These are phyloP conservation scores for Portevinia maculata DNA, from an alignment of 2,888 invertebrate species.

Conservation along the genomic window DNA sequence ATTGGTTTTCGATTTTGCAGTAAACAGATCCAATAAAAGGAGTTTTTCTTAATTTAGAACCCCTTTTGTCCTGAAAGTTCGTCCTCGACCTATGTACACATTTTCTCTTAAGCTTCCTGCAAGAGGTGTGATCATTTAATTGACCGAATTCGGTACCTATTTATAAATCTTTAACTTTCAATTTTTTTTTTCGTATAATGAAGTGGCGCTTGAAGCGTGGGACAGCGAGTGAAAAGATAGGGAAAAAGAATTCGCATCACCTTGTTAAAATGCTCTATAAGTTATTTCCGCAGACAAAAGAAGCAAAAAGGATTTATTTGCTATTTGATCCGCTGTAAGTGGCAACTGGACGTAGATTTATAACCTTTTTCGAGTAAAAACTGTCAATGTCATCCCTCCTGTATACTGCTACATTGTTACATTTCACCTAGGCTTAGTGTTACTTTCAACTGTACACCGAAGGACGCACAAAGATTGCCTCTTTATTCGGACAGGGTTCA, in stretches of 20 bases:
- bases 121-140: too few species aligned
- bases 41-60: neutral
- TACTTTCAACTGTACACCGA: constrained; percentile 24
- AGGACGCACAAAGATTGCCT: constrained; percentile 36
- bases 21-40: neutral
- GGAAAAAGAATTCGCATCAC: neutral
- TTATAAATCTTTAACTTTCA: too few species aligned
- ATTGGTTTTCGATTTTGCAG: neutral
- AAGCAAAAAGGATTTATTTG: constrained; percentile 43
- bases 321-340: constrained; percentile 46
- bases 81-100: constrained; percentile 21
- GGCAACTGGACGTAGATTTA: constrained; percentile 64
- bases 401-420: constrained; percentile 44
- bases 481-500: constrained; percentile 29
- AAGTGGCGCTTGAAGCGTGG: too few species aligned
- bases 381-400: constrained; percentile 5
- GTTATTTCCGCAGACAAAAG: neutral
- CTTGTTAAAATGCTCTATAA: neutral
- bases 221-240: too few species aligned
- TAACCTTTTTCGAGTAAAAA: constrained; percentile 32
- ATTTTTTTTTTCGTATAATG: too few species aligned
- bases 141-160: too few species aligned
- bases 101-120: too few species aligned
- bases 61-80: neutral
- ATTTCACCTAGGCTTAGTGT: constrained; percentile 56